Base-by-base conservation (phyloP, 1,140 invertebrate genomes). In the Leucophenga varia region DNA sequence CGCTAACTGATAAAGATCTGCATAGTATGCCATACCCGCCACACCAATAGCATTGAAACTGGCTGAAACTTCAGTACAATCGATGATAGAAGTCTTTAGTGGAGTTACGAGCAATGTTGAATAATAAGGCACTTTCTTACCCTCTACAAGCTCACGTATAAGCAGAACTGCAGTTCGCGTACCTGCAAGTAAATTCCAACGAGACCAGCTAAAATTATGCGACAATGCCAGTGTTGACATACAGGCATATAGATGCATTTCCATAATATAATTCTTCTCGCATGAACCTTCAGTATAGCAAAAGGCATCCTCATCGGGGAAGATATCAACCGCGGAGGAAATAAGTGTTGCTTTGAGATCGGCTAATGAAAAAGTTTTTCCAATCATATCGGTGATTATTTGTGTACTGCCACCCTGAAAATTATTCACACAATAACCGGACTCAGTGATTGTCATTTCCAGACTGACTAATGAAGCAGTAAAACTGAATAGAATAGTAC, bases 151-250 rank as follows among this genome's bases (percentile, higher is more conserved):
- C 64, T 90, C 85, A 41, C 88, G 80, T 45, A 89, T 79, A 60
- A 91, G 86, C 50, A 90, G 76, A 0, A 91, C 82, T 8, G 90
- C 84, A 30, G 84, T 85, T 3, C 86, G 76, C 4, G 79, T 78
- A 1, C 84, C 84, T 2, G 82, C 81, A 36, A 79, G 55, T 0
- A 81, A 76, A 60, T 95, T 95, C 91, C 91, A 95, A 35, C 91
- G 84, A 9, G 90, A 93, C 89, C 90, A 95, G 25, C 89, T 82
- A 61, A 93, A 94, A 48, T 89, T 87, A 59, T 89, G 90, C 3
- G 83, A 81, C 1, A 84, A 83, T 3, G 84, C 83, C 6, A 89
- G 72, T 17, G 89, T 78, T 0, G 90, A 89, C 82, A 95, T 91
- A 55, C 90, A 90, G 34, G 84, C 81, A 61, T 94, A 93, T 12